Base-by-base conservation (phyloP, 2,888 invertebrate genomes). In the Drosophila aldrichi region DNA sequence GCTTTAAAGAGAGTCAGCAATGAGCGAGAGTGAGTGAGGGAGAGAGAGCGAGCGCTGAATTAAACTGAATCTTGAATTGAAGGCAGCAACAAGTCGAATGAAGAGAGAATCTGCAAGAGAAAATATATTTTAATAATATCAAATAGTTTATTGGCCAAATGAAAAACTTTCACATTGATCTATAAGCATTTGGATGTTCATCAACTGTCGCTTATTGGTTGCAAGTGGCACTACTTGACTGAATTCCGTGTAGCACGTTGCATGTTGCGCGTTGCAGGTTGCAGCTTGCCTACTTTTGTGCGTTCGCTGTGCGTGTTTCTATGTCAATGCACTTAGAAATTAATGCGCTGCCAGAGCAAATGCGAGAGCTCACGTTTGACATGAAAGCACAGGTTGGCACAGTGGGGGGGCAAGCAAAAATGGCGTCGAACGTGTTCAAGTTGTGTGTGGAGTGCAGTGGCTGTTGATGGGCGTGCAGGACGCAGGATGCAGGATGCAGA, bases 321-420 rank as follows among this genome's bases (percentile, higher is more conserved):
- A 77, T 88, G 88, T 89, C 88, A 83, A 83, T 83, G 77, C 77
- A 77, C 74, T 83, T 81, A 70, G 68, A 77, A 73, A 73, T 77
- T 79, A 81, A 79, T 79, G 67, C 56, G 61, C 70, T 58, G 70
- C 74, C 48, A 57, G 38, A 25, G 16, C 34, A 10, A 36, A 5
- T 36, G 34, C 12, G 34, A 16, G 57, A 34, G 56, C 43, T 43
- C 20, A 60, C 54, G 25, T 44, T 59, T 62, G 49, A 34, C 54
- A 64, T 51, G 56, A 49, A 60, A 63, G 57, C 55, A 57, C 64
- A 68, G 66, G 51, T 76, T 58, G 57, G n/a, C 41, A 32, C 44
- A 16, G 52, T 34, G 51, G 60, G 57, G 57, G 34, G 66, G 54
- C 57, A 55, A 51, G 67, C 57, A 20, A 44, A 56, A 52, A 64